phyloP scores from a whole-genome alignment of 2,888 invertebrate species.

The Acronicta psi region DNA sequence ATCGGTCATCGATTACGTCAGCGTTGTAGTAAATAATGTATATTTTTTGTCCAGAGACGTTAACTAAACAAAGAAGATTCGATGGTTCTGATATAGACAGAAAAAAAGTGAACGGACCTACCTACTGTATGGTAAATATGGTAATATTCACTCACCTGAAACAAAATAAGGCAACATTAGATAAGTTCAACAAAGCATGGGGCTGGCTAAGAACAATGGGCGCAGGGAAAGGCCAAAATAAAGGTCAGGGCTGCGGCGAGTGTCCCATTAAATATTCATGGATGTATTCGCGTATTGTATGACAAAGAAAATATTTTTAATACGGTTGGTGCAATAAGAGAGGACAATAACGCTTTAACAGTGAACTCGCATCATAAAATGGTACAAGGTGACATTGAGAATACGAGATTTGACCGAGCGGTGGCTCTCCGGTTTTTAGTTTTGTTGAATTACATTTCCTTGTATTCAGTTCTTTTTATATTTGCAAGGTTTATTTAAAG shows the following conservation, averaged over 20 bases:
- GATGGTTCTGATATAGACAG: conserved; percentile 27
- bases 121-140: conserved; percentile 38
- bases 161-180: conserved; percentile 73
- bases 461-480: conserved; percentile 50
- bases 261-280: conserved; percentile 83
- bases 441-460: conserved; percentile 56
- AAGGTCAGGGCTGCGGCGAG: conserved; percentile 78
- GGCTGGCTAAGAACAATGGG: conserved; percentile 75
- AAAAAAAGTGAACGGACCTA: conserved; percentile 40
- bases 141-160: conserved; percentile 61
- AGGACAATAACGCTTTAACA: conserved; percentile 56
- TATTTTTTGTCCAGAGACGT: conserved; percentile 44
- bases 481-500: conserved; percentile 24
- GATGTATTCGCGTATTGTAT: conserved; percentile 76
- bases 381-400: conserved; percentile 69
- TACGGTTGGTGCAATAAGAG: conserved; percentile 64
- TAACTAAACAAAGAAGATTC: conserved; percentile 42
- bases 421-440: conserved; percentile 28
- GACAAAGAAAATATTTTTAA: conserved; percentile 75
- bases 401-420: conserved; percentile 65
- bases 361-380: conserved; percentile 61
- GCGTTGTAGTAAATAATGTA: conserved; percentile 44
- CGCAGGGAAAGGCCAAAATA: conserved; percentile 79
- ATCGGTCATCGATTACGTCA: conserved; percentile 79
- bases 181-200: conserved; percentile 64